Conservation (phyloP, 2,888 invertebrate genomes). For the Onchidella celtica region DNA sequence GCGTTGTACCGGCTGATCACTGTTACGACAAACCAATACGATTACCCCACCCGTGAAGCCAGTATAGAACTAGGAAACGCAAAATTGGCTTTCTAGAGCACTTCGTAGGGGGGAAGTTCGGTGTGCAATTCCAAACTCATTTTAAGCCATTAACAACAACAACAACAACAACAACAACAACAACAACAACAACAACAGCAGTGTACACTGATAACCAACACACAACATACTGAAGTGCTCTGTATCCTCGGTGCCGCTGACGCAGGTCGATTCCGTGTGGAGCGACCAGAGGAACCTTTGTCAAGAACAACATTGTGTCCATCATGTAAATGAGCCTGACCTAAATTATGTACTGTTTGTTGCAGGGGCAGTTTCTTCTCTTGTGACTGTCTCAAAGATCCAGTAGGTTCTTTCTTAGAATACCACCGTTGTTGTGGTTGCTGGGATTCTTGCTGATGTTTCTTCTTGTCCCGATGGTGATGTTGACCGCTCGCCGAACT, state of each 20-base stretch:
- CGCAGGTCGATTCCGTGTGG: background rate
- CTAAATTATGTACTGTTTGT: slow-evolving; percentile 1
- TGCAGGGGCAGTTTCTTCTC: background rate
- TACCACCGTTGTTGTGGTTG: background rate
- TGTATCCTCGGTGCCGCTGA: background rate
- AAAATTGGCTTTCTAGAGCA: too few species aligned
- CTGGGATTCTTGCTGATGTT: background rate
- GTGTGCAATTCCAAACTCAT: too few species aligned
- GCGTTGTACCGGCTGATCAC: too few species aligned
- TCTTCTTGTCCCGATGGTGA: background rate
- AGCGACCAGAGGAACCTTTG: background rate
- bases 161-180: too few species aligned
- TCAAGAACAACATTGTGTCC: slow-evolving; percentile 15
- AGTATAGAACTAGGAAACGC: too few species aligned
- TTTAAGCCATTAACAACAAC: too few species aligned
- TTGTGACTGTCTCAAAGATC: background rate
- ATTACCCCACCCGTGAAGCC: too few species aligned
- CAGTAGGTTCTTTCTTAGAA: too few species aligned
- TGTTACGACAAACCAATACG: too few species aligned
- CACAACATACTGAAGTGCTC: background rate
- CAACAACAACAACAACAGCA: too few species aligned
- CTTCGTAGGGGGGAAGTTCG: too few species aligned
- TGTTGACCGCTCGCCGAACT: background rate
- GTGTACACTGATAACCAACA: too few species aligned
- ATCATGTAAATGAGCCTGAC: background rate